Conservation (phyloP, 2,113 vertebrate genomes). For the Apaloderma vittatum region DNA sequence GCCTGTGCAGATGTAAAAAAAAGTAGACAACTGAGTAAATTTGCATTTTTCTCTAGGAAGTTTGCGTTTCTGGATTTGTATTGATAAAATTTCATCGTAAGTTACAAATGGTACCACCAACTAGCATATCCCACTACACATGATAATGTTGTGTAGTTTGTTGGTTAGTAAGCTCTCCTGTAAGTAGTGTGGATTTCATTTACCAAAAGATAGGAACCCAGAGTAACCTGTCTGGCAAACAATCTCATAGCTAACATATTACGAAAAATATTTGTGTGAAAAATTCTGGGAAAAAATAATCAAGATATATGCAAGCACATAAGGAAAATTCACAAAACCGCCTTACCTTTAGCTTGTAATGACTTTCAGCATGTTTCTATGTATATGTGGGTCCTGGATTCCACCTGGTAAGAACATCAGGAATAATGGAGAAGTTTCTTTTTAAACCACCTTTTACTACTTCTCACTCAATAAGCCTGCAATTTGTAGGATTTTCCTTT, state of each 20-base stretch:
- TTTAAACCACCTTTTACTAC: background rate
- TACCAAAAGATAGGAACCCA: background rate
- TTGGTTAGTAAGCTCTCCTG: background rate
- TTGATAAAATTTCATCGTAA: background rate
- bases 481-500: background rate
- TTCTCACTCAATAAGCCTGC: background rate
- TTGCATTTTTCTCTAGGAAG: background rate
- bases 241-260: accelerated
- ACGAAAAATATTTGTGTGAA: background rate
- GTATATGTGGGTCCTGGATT: background rate
- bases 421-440: background rate
- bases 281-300: background rate
- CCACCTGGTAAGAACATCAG: background rate
- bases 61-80: background rate
- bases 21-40: background rate
- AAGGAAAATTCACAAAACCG: background rate
- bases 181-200: background rate
- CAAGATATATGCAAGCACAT: background rate
- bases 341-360: background rate
- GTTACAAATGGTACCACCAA: background rate
- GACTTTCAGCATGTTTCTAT: background rate
- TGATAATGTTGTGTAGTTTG: background rate
- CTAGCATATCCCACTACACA: background rate
- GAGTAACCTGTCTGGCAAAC: background rate
- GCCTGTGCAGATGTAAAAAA: background rate